Base-by-base conservation (phyloP, 2,113 vertebrate species). In the Bos javanicus region DNA sequence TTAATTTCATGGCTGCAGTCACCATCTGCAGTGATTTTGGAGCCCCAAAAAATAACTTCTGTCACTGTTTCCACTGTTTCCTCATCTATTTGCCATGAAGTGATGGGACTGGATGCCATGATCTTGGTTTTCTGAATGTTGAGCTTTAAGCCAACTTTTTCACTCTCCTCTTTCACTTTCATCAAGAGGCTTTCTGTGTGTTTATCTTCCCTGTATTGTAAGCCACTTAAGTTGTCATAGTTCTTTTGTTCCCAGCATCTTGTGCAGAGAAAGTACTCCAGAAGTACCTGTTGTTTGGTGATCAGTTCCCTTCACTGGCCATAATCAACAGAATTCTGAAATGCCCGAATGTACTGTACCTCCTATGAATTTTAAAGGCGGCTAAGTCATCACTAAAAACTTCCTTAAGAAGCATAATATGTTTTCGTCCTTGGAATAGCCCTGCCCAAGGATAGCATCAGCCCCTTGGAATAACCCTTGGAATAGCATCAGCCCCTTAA, bases 211-310 rank as follows among this genome's bases (percentile, higher is more conserved):
- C 23, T 87, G 15, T 30, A 67, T 56, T 36, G 16, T 17, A 28
- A 95, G 21, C 25, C 13, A 14, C 30, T 60, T 25, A 30, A 57
- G 54, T 21, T 86, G 21, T 91, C 23, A 33, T 43, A 21, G 54
- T 76, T 89, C 59, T 90, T 87, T 84, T 57, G 71, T 94, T 85
- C 7, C 33, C 36, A 91, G 48, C 62, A 67, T 89, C 83, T 82
- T 93, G 33, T 46, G 60, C 71, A 9, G 16, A 89, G 92, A 90
- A 87, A 28, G 0, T 48, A 17, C 33, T 92, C 56, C 15, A 36
- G 30, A 74, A 91, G 33, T 81, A 39, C 5, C 15, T 92, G 43
- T 48, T 64, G 13, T 39, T 84, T 74, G 84, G 36, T 48, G 52
- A 78, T 91, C 92, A 43, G 1, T 56, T 87, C 25, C 17, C 3